Percentiles rank a stretch among this genome's conserved stretches.
Evolutionary conservation across 2,888 invertebrate genomes (phyloP).

Genomic region (Andrena bucephala): DNA sequence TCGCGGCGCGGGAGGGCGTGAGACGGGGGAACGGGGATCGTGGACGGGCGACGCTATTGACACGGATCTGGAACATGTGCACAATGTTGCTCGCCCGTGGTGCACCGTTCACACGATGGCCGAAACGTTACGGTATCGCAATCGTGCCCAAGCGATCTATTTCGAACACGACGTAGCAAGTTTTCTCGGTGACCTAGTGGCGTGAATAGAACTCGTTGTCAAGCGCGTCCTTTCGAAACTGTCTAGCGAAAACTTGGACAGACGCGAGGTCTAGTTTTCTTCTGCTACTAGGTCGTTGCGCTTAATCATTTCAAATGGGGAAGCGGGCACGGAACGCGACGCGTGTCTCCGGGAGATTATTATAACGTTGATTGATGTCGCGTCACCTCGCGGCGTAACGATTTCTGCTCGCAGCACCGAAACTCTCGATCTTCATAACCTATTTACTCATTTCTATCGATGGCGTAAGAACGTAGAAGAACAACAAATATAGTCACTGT

Average conservation of each 20-base stretch:
- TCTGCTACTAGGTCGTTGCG: slow-evolving; percentile 66
- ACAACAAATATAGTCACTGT: background rate
- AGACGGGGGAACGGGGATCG: background rate
- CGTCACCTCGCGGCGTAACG: background rate
- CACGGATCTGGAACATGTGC: slow-evolving; percentile 1
- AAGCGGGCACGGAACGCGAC: slow-evolving; percentile 34
- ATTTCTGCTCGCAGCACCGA: background rate
- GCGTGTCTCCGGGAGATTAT: slow-evolving; percentile 8
- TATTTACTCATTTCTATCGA: background rate
- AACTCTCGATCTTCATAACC: background rate
- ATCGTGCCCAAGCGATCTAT: slow-evolving; percentile 71
- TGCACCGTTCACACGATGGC: slow-evolving; percentile 54
- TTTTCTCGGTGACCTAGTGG: slow-evolving; percentile 81
- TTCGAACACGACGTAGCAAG: slow-evolving; percentile 74
- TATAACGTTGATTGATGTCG: slow-evolving; percentile 22
- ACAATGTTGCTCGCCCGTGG: slow-evolving; percentile 36
- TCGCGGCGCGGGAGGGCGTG: background rate
- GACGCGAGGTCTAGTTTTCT: slow-evolving; percentile 66
- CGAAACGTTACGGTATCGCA: slow-evolving; percentile 52
- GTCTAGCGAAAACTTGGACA: slow-evolving; percentile 77
- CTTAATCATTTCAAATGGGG: slow-evolving; percentile 54
- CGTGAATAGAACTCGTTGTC: slow-evolving; percentile 81
- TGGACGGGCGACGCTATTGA: background rate
- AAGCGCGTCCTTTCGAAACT: slow-evolving; percentile 77
- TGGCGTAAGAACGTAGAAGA: background rate